Percentiles rank a stretch among this genome's conserved stretches.
phyloP scores from a whole-genome alignment of 2,113 vertebrate genomes.

The Gallinago paraguaiae region DNA sequence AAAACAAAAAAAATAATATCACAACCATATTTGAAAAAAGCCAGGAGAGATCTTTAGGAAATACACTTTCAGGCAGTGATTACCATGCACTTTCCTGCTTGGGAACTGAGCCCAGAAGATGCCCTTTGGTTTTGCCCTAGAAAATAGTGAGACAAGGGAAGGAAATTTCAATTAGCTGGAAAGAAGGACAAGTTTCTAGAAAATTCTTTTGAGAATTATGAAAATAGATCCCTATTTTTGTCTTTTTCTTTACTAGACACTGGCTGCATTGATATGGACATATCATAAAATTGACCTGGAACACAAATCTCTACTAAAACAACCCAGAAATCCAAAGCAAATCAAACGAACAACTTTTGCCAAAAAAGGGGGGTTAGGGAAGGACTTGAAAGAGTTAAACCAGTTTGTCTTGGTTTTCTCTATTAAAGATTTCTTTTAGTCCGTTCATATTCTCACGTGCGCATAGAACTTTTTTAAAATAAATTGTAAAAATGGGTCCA shows the following conservation, averaged over 20 bases:
- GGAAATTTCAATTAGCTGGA: conserved; percentile 16
- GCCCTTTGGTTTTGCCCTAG: not conserved
- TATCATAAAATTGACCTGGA: not conserved
- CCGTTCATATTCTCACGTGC: not conserved
- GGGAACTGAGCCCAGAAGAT: not conserved
- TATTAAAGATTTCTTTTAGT: not conserved
- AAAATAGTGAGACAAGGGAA: not conserved
- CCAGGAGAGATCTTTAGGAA: not conserved
- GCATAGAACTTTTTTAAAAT: not conserved
- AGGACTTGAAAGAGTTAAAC: not conserved
- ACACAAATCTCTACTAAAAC: not conserved
- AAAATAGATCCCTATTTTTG: not conserved
- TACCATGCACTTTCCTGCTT: accelerated
- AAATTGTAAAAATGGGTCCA: not conserved
- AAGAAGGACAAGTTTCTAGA: not conserved
- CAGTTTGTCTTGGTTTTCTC: not conserved
- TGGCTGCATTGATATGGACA: not conserved
- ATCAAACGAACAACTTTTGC: not conserved
- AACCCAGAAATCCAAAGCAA: not conserved
- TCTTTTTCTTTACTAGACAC: not conserved
- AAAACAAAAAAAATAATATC: not conserved
- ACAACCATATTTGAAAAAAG: not conserved
- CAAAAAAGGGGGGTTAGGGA: not conserved
- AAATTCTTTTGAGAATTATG: not conserved
- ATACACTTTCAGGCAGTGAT: not conserved